Evolutionary conservation across 2,888 invertebrate species (phyloP).

Genomic region (Helicoverpa assulta): DNA sequence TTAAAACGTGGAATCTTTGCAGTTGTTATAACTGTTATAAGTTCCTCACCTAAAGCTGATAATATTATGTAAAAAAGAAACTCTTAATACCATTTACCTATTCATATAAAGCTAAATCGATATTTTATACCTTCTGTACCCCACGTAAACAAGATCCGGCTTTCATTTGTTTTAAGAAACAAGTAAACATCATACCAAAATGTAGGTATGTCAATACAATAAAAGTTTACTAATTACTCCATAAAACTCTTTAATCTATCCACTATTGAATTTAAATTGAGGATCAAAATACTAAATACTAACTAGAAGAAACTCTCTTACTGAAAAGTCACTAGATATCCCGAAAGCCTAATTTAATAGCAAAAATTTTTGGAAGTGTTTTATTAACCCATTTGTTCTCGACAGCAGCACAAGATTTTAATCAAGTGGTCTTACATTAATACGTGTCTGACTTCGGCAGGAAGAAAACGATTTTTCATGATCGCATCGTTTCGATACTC

Average conservation of each 20-base stretch:
- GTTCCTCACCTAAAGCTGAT: not conserved
- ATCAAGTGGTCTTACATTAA: conserved; percentile 21
- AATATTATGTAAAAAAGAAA: conserved; percentile 4
- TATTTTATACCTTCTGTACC: conserved; percentile 25
- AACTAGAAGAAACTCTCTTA: conserved; percentile 18
- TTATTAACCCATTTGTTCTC: conserved; percentile 8
- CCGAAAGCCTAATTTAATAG: conserved; percentile 19
- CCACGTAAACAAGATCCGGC: not conserved
- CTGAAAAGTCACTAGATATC: conserved; percentile 17
- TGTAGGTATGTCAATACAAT: conserved; percentile 3
- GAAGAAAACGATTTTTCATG: conserved; percentile 24
- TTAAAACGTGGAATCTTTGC: not conserved
- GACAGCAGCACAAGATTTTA: conserved; percentile 10
- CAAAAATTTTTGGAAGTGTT: conserved; percentile 21
- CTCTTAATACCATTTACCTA: conserved; percentile 2
- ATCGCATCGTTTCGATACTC: conserved; percentile 14
- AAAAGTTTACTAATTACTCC: conserved; percentile 12
- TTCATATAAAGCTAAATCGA: conserved; percentile 12
- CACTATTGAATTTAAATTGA: conserved; percentile 40
- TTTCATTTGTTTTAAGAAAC: conserved; percentile 16
- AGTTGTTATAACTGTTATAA: not conserved
- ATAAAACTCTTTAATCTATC: conserved; percentile 30
- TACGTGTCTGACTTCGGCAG: conserved; percentile 12
- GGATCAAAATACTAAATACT: conserved; percentile 43
- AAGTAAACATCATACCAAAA: conserved; percentile 5